Base-by-base conservation (phyloP, 2,113 vertebrate genomes). In the Manacus vitellinus region DNA sequence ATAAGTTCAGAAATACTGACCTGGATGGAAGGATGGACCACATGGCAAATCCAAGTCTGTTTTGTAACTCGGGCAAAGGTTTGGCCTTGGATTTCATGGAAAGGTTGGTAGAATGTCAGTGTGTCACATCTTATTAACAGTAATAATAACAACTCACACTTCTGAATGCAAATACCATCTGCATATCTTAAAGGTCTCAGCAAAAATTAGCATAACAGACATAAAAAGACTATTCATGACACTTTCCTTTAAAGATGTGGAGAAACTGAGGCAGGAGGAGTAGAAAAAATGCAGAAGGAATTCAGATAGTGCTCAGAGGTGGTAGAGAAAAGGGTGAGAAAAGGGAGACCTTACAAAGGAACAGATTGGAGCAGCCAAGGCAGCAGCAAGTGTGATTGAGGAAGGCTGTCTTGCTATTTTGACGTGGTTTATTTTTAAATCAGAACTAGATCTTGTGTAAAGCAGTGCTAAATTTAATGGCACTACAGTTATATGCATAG, bases 91-190 rank as follows among this genome's bases (percentile, higher is more conserved):
- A 80, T 80, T 92, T 82, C 28, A 31, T 6, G 8, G 77, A 87
- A 94, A 94, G 25, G 23, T 85, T 85, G 84, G 27, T 39, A 93
- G 80, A 96, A 94, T 88, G 56, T 84, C 92, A 92, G n/a, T n/a
- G 39, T 88, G 90, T 92, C 92, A 89, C 73, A 56, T 93, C 56
- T 91, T 91, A 84, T 90, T 88, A 95, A 78, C 30, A 75, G 20
- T 52, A 81, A 67, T 74, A 94, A 80, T 55, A 90, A 92, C 9
- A 76, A 52, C 71, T 94, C 65, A 67, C 79, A 35, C 25, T 65
- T 95, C 18, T 46, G 44, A 92, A 86, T 3, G 4, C 41, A 85
- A 94, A 90, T 86, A 71, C 49, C 72, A 61, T 33, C 65, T 49
- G 22, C 0, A 0, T 70, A 43, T 75, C 49, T 39, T 61, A 89